Conservation (phyloP, 2,113 vertebrate species). For the Daboia siamensis region DNA sequence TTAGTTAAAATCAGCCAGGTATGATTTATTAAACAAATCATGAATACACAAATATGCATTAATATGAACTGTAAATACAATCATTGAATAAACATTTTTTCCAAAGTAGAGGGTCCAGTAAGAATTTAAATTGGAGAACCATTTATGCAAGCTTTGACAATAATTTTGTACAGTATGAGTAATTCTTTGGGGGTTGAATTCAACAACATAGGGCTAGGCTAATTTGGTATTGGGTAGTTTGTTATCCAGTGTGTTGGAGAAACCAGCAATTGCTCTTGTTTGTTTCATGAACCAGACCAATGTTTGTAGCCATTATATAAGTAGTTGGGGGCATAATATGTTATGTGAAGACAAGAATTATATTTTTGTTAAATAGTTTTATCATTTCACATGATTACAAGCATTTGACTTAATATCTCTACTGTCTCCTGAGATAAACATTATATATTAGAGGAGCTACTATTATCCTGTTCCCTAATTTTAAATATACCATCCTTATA, state of each 20-base stretch:
- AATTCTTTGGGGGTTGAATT: not conserved
- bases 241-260: not conserved
- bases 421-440: too few relatives aligned
- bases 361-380: not conserved
- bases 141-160: not conserved
- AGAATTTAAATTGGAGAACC: not conserved
- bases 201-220: not conserved
- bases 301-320: not conserved
- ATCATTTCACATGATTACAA: not conserved
- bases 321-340: not conserved
- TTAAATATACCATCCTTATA: not conserved
- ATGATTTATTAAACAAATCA: not conserved
- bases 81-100: not conserved
- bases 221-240: not conserved
- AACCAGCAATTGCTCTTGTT: not conserved
- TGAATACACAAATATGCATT: not conserved
- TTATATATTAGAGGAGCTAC: not conserved
- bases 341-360: not conserved
- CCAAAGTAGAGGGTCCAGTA: not conserved
- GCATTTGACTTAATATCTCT: not conserved
- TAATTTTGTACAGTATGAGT: not conserved
- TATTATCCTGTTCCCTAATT: not conserved
- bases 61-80: not conserved
- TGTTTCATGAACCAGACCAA: not conserved
- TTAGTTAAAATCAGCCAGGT: not conserved